Evolutionary conservation across 2,797 vertebrate species (phyloP), one percentile per base, ranked within the genome.

Genomic region (Thripadectes ignobilis): DNA sequence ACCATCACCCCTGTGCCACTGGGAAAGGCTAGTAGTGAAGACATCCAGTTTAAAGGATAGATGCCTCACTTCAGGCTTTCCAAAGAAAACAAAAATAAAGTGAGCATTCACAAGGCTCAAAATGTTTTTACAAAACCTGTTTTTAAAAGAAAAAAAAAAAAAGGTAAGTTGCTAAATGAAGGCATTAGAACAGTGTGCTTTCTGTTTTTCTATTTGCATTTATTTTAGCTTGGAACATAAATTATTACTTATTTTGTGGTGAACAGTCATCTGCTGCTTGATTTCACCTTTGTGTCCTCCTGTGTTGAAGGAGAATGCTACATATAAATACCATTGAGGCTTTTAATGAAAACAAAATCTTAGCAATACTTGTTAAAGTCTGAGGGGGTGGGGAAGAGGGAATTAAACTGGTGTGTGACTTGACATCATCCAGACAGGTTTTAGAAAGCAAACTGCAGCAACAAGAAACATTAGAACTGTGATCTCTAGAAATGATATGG

Each of bases 11-110:
- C 61, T 17, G 12, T 48, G 77, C 80, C 49, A 12, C 83, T 74
- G 95, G 71, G 89, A 95, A 85, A 79, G 69, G 72, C 72, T 61
- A 73, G 52, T 9, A 95, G 85, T 22, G 65, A 90, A 88, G 94
- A 94, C 49, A 39, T 51, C 38, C 22, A 52, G 38, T 86, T 73
- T 46, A 48, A 79, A 85, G 93, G 85, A 68, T 43, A 79, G 76
- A 82, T 43, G 36, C 72, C 92, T 86, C 69, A 32, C 39, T 69
- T 86, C 23, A 65, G 45, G 45, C 78, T 79, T 89, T 85, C 80
- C 89, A 96, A 94, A 61, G 63, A 86, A 95, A 95, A 94, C 52
- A 92, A 51, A 79, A 91, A 80, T 79, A 74, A 93, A 93, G 81
- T 66, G 20, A 89, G n/a, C 30, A 38, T 78, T 81, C 71, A 59